Percentiles rank a stretch among this genome's conserved stretches.
Conservation (phyloP, 92 coral and sea anemone species). For the Palythoa heliodiscus region DNA sequence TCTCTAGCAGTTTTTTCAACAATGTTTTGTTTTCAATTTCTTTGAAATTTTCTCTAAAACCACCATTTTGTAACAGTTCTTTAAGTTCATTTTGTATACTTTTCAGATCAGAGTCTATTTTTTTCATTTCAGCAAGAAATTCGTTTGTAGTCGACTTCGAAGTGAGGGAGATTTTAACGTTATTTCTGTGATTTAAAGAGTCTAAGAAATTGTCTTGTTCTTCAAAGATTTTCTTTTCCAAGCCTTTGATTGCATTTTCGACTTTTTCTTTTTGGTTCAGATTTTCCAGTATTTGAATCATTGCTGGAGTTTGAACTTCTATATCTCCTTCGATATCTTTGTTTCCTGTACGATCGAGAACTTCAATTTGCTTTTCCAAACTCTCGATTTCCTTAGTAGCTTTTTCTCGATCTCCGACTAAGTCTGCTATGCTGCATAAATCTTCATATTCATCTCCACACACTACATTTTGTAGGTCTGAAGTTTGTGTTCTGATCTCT, state of each 20-base stretch:
- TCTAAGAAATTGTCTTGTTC: constrained; percentile 64
- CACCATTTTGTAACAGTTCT: constrained; percentile 33
- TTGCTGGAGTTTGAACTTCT: constrained; percentile 25
- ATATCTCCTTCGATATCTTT: background rate
- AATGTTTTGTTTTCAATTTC: constrained; percentile 46
- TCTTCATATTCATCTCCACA: background rate
- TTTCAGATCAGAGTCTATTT: constrained; percentile 33
- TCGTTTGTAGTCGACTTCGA: constrained; percentile 38
- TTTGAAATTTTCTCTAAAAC: constrained; percentile 33
- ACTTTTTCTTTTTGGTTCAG: constrained; percentile 43
- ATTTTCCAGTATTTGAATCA: constrained; percentile 34
- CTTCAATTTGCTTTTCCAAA: constrained; percentile 41
- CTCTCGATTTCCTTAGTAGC: constrained; percentile 29
- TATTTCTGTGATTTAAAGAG: constrained; percentile 56
- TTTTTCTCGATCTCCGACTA: background rate
- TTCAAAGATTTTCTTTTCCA: constrained; percentile 50
- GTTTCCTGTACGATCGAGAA: background rate
- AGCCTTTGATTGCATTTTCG: background rate
- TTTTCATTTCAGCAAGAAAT: constrained; percentile 36
- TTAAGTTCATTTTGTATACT: constrained; percentile 37
- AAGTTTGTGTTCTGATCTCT: background rate
- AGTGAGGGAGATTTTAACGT: constrained; percentile 39
- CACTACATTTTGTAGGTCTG: background rate
- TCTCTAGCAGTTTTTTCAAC: constrained; percentile 55
- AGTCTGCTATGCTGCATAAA: background rate